Evolutionary conservation across 2,888 invertebrate genomes (phyloP).

Genomic region (Embidobia sp.): DNA sequence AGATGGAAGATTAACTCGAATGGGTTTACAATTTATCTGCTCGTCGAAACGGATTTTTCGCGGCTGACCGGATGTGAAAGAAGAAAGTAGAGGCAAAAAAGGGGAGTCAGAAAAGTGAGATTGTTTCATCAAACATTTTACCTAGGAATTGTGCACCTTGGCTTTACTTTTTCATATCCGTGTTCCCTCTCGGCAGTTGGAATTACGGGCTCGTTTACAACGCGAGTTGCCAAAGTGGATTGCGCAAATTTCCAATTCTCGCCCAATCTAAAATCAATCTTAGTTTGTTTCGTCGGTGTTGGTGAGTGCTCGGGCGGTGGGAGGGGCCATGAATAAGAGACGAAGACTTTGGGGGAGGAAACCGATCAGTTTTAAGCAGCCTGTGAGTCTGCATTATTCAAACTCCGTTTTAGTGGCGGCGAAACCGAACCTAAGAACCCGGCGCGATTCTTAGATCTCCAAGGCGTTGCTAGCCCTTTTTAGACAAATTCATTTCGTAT

Average conservation of each 20-base stretch:
- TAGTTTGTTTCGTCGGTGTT: conserved; percentile 76
- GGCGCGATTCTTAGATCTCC: conserved; percentile 61
- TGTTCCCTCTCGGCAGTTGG: conserved; percentile 22
- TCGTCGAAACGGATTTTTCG: neutral
- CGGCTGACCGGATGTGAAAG: neutral
- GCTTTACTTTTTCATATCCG: conserved; percentile 45
- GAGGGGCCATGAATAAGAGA: conserved; percentile 64
- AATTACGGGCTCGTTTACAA: conserved; percentile 58
- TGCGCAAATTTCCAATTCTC: conserved; percentile 77
- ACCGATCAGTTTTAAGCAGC: conserved; percentile 80
- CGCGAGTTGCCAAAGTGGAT: conserved; percentile 56
- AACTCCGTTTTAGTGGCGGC: conserved; percentile 70
- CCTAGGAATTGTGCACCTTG: no score
- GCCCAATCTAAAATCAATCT: conserved; percentile 81
- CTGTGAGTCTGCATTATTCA: conserved; percentile 79
- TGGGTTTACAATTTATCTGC: conserved; percentile 15
- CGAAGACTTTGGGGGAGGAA: conserved; percentile 63
- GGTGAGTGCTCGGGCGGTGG: conserved; percentile 63
- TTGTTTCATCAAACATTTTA: conserved; percentile 49
- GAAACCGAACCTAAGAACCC: conserved; percentile 57
- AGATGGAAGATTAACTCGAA: conserved; percentile 20
- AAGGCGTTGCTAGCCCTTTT: conserved; percentile 41
- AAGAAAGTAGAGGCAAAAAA: conserved; percentile 12
- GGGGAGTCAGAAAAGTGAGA: conserved; percentile 11
- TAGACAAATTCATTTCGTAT: conserved; percentile 66